Conservation (phyloP, 2,113 vertebrate species). For the Gavialis gangeticus region DNA sequence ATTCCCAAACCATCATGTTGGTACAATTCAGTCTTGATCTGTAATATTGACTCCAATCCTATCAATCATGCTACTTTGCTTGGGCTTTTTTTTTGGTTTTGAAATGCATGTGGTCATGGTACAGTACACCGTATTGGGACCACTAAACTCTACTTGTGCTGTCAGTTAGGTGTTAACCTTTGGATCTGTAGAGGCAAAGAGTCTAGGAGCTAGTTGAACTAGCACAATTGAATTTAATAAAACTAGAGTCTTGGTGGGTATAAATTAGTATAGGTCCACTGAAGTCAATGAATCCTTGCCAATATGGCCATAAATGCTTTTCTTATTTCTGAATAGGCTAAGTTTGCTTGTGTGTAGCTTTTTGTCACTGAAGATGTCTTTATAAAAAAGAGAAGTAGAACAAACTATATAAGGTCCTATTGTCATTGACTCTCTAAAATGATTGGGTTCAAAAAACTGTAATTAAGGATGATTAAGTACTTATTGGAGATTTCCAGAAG, state of each 20-base stretch:
- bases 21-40: conserved; percentile 49
- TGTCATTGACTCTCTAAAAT: neutral
- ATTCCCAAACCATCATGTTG: conserved; percentile 15
- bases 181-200: neutral
- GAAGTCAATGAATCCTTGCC: neutral
- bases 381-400: neutral
- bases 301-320: neutral
- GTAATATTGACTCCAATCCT: conserved; percentile 15
- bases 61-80: neutral
- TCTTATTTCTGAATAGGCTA: neutral
- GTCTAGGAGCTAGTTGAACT: neutral
- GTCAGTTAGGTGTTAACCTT: neutral
- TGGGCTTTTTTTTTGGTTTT: no score
- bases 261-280: neutral
- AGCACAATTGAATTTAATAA: neutral
- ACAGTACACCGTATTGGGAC: neutral
- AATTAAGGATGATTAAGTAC: neutral
- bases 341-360: neutral
- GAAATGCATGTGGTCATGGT: neutral
- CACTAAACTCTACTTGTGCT: neutral
- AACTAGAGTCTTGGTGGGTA: neutral
- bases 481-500: neutral
- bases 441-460: neutral
- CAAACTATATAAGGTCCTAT: neutral
- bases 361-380: neutral